Percentiles rank a stretch among this genome's conserved stretches.
Conservation (phyloP, 2,888 invertebrate genomes). For the Dynastes tityus region DNA sequence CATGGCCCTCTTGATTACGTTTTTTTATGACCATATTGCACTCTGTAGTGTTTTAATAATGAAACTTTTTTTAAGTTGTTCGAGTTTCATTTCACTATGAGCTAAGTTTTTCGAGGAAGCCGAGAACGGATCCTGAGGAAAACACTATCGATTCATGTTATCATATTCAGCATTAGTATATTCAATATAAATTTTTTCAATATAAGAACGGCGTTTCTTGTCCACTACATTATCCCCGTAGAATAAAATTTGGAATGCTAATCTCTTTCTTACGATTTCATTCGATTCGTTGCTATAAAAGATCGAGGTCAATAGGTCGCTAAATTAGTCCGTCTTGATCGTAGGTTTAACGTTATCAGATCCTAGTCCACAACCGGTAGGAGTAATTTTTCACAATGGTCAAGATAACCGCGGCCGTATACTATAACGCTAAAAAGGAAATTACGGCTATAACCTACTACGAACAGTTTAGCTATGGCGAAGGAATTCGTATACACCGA, state of each 20-base stretch:
- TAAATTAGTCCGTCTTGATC: slow-evolving; percentile 22
- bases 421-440: slow-evolving; percentile 23
- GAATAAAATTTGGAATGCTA: slow-evolving; percentile 6
- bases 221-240: background rate
- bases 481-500: slow-evolving; percentile 27
- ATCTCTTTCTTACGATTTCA: slow-evolving; percentile 1
- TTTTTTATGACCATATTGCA: no score
- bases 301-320: slow-evolving; percentile 39
- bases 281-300: slow-evolving; percentile 26
- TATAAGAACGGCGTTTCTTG: no score
- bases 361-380: slow-evolving; percentile 3
- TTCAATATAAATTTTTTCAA: no score
- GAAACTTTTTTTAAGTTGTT: no score
- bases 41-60: no score
- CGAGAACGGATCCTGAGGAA: no score
- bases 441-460: slow-evolving; percentile 39
- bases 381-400: slow-evolving; percentile 42
- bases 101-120: no score
- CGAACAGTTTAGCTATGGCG: background rate
- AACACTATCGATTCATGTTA: no score
- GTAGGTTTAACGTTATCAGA: slow-evolving; percentile 28
- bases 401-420: slow-evolving; percentile 21
- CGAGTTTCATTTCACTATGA: no score
- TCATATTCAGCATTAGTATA: no score
- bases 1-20: no score